Conservation (phyloP, 2,113 vertebrate genomes). For the Cyphomyrus plagiostoma region DNA sequence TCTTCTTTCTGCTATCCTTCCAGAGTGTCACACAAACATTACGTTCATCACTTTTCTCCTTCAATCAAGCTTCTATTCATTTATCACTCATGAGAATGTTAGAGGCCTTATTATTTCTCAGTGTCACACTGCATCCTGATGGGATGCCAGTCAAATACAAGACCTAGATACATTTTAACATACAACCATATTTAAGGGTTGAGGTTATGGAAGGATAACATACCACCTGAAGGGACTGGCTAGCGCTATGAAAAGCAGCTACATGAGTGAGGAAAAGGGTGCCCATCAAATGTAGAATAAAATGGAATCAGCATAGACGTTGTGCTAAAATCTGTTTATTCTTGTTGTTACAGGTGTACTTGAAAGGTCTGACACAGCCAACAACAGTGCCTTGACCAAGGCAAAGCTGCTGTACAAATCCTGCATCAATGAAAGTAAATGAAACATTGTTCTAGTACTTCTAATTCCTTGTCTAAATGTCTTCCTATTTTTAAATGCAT, state of each 20-base stretch:
- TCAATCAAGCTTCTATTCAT: not conserved
- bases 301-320: not conserved
- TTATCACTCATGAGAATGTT: not conserved
- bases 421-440: constrained; percentile 88
- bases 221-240: not conserved
- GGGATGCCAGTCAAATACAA: not conserved
- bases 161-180: not conserved
- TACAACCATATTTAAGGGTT: not conserved
- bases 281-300: not conserved
- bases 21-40: not conserved
- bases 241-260: not conserved
- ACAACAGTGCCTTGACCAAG: constrained; percentile 74
- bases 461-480: not conserved
- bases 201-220: not conserved
- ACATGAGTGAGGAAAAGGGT: not conserved
- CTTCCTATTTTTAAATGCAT: not conserved
- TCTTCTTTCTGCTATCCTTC: not conserved
- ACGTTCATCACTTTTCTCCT: not conserved
- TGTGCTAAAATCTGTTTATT: constrained; percentile 33
- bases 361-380: constrained; percentile 53
- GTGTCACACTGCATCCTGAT: not conserved
- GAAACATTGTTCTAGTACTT: not conserved
- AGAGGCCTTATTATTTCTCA: not conserved
- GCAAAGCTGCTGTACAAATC: constrained; percentile 87
- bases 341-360: constrained; percentile 70